These are phyloP conservation scores for Siniperca scherzeri DNA, from an alignment of 2,797 vertebrate species.

Conservation along the genomic window DNA sequence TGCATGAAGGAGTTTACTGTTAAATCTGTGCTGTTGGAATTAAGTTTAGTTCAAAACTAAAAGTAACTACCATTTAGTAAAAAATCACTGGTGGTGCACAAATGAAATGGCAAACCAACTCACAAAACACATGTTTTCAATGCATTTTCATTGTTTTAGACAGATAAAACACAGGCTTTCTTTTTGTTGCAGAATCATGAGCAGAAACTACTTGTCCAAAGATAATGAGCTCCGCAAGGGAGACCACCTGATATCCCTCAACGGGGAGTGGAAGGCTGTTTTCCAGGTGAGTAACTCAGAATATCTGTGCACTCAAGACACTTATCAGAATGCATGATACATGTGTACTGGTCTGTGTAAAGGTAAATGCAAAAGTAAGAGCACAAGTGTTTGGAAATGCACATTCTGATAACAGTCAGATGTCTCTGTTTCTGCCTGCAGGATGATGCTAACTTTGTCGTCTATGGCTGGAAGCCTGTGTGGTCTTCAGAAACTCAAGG, in stretches of 20 bases:
- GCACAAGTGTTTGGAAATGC: fast-evolving
- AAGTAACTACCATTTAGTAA: too few relatives aligned
- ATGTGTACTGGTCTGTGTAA: not conserved
- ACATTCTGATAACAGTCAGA: not conserved
- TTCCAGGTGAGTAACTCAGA: slow-evolving; percentile 52
- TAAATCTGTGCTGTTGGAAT: not conserved
- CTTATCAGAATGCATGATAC: not conserved
- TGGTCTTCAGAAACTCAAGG: slow-evolving; percentile 34
- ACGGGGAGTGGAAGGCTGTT: slow-evolving; percentile 44
- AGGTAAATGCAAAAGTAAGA: not conserved
- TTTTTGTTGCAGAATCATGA: too few relatives aligned
- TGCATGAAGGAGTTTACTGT: not conserved
- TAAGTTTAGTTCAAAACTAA: too few relatives aligned
- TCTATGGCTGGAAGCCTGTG: slow-evolving; percentile 63
- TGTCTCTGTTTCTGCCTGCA: slow-evolving; percentile 18
- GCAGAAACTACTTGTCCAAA: slow-evolving; percentile 59
- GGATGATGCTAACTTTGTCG: slow-evolving; percentile 66
- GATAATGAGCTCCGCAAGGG: slow-evolving; percentile 53
- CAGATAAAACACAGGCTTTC: too few relatives aligned
- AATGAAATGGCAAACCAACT: not conserved
- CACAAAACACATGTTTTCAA: too few relatives aligned
- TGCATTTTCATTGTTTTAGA: too few relatives aligned
- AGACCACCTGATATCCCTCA: slow-evolving; percentile 61
- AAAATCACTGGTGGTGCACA: too few relatives aligned
- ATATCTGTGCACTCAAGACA: not conserved